Evolutionary conservation across 2,888 invertebrate species (phyloP).

Genomic region (Scotopteryx bipunctaria): DNA sequence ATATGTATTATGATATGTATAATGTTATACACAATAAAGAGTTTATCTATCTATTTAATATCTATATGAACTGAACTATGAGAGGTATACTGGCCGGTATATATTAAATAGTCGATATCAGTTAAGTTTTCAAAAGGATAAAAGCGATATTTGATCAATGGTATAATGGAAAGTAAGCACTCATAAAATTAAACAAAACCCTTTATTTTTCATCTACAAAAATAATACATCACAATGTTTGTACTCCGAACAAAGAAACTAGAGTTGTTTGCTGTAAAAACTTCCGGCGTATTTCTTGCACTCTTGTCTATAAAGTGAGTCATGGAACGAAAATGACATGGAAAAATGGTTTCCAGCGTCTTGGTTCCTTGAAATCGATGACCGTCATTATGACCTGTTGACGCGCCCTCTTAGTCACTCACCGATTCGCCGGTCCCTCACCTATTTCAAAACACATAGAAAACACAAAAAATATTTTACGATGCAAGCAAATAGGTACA

Average conservation of each 20-base stretch:
- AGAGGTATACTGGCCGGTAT: no score
- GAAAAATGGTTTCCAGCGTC: constrained; percentile 16
- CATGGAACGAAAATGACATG: constrained; percentile 25
- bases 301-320: constrained; percentile 19
- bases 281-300: constrained; percentile 18
- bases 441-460: no score
- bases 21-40: no score
- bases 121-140: no score
- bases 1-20: no score
- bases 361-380: background rate
- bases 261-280: constrained; percentile 5
- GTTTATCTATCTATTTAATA: no score
- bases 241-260: constrained; percentile 12
- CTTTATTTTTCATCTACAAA: background rate
- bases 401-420: background rate
- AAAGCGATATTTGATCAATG: no score
- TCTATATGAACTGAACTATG: no score
- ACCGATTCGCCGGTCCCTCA: no score
- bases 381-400: background rate
- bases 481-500: no score
- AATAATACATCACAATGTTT: background rate
- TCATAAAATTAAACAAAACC: background rate
- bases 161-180: background rate
- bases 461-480: no score
- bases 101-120: no score